Conservation (phyloP, 2,797 vertebrate species). For the Mallotus villosus region DNA sequence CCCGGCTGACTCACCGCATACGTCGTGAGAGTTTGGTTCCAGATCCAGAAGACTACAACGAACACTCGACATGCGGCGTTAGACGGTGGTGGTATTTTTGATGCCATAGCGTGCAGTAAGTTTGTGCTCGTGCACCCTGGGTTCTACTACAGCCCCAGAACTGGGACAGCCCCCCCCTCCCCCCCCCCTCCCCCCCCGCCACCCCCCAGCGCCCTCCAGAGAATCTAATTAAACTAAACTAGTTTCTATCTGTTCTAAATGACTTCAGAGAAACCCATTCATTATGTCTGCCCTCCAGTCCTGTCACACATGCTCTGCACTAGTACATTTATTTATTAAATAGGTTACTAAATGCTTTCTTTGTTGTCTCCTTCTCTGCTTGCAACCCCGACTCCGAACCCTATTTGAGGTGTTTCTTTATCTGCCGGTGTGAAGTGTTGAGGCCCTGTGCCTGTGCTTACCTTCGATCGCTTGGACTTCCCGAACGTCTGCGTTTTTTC, state of each 20-base stretch:
- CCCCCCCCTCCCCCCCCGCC: no score
- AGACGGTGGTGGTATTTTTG: background rate
- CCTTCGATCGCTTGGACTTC: no score
- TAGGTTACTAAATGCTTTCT: constrained; percentile 76
- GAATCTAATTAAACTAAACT: constrained; percentile 87
- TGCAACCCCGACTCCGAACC: constrained; percentile 28
- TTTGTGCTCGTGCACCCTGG: constrained; percentile 57
- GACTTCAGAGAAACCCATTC: constrained; percentile 81
- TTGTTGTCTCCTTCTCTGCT: constrained; percentile 55
- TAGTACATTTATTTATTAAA: constrained; percentile 81
- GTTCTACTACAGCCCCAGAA: constrained; percentile 75
- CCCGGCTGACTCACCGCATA: no score
- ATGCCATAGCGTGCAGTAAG: constrained; percentile 63
- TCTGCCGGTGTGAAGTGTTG: no score
- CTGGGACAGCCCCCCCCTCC: constrained; percentile 77
- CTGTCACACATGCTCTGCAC: constrained; percentile 78
- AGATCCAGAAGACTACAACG: no score
- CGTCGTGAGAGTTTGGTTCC: no score
- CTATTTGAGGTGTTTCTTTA: constrained; percentile 13
- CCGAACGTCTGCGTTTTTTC: constrained; percentile 2
- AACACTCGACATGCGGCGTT: no score
- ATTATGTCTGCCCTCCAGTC: constrained; percentile 82
- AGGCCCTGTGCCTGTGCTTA: no score
- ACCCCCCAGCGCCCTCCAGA: constrained; percentile 55
- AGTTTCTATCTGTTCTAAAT: constrained; percentile 84